Percentiles rank a stretch among this genome's conserved stretches.
Conservation (phyloP, 1,140 invertebrate species). For the Acromyrmex heyeri region DNA sequence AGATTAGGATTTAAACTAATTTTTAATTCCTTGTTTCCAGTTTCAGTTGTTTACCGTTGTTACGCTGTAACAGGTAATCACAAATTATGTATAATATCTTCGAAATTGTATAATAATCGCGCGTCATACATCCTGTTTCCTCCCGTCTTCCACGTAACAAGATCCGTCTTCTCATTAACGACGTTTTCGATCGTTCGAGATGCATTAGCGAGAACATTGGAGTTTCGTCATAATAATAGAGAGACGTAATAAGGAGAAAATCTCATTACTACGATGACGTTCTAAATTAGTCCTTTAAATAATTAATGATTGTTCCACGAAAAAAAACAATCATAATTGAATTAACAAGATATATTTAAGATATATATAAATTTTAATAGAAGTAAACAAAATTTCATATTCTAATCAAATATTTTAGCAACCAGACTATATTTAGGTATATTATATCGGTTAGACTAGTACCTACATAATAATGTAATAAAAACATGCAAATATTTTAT, state of each 20-base stretch:
- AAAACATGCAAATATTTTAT: no score
- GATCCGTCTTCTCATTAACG: constrained; percentile 37
- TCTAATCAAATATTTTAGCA: no score
- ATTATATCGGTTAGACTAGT: no score
- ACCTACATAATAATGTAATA: no score
- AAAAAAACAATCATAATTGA: no score
- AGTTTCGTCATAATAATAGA: constrained; percentile 3
- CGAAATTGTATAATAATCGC: constrained; percentile 6
- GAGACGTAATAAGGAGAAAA: neutral
- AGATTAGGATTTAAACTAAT: constrained; percentile 40
- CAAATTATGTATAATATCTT: neutral
- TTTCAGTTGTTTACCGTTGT: neutral
- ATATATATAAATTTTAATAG: no score
- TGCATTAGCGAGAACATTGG: constrained; percentile 14
- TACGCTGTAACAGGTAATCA: neutral
- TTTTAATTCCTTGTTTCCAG: constrained; percentile 21
- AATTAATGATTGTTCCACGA: constrained; percentile 56
- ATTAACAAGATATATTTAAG: no score
- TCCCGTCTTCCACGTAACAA: neutral
- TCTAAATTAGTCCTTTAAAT: constrained; percentile 8
- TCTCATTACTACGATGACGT: constrained; percentile 13
- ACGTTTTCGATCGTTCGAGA: constrained; percentile 28
- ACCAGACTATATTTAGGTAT: no score
- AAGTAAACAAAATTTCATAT: no score
- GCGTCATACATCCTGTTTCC: neutral